A percentile compares a stretch with the other conserved stretches of the same genome.
Evolutionary conservation across 2,113 vertebrate species (phyloP).

Genomic region (Naja naja): DNA sequence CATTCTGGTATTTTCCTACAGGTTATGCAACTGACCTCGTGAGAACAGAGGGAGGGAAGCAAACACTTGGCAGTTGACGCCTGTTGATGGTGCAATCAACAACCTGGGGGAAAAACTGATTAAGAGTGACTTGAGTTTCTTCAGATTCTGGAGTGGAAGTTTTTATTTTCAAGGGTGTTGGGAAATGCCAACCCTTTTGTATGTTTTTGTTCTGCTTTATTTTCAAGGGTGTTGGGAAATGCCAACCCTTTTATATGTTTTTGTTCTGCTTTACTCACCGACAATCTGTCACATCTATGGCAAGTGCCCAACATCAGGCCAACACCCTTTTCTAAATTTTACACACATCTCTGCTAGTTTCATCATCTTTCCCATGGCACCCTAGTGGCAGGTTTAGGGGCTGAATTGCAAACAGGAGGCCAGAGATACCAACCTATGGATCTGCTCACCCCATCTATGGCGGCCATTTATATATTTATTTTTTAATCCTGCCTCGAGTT

Average conservation of each 20-base stretch:
- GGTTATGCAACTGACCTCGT: conserved; percentile 9
- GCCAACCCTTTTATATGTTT: background rate
- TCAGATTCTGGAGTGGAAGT: background rate
- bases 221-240: background rate
- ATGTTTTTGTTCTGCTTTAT: background rate
- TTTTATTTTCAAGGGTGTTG: background rate
- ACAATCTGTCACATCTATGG: background rate
- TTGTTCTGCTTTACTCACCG: background rate
- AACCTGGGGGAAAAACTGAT: background rate
- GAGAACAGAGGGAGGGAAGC: background rate
- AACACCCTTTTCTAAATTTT: background rate
- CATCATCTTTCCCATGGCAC: background rate
- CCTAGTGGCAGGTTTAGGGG: background rate
- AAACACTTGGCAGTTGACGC: background rate
- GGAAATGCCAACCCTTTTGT: background rate
- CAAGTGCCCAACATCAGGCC: background rate
- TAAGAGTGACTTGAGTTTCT: background rate
- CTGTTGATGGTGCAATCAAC: background rate
- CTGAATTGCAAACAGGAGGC: background rate
- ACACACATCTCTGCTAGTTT: background rate
- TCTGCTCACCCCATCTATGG: background rate
- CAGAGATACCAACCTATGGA: background rate
- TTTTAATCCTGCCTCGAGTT: background rate
- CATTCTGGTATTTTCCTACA: background rate
- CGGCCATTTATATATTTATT: background rate